Base-by-base conservation (phyloP, 2,888 invertebrate genomes). In the Asteroscopus sphinx region DNA sequence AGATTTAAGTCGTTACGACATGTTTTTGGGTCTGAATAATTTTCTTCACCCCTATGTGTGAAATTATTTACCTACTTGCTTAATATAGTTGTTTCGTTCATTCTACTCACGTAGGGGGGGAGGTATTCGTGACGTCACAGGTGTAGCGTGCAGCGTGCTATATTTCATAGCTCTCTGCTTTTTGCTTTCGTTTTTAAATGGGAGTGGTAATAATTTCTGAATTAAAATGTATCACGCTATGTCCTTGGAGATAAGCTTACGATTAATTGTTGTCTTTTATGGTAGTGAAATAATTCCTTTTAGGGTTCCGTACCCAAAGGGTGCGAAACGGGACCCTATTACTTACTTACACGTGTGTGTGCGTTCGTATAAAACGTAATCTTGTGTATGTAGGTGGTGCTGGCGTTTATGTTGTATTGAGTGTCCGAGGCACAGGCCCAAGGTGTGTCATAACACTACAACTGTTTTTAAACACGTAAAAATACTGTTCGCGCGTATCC, bases 31-130 rank as follows among this genome's bases (percentile, higher is more conserved):
- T 44, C 48, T 66, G 51, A 60, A 62, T 61, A 69, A 48, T 35
- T 47, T 64, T 54, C 51, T 47, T 54, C 55, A 48, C 53, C 35
- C 35, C 46, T 59, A 42, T 55, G 59, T 70, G 46, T 59, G 74
- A 87, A 89, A 88, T 89, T 91, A 90, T 89, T 90, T 89, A 88
- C n/a, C n/a, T 89, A 88, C 86, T 86, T 82, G 78, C 77, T 80
- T 82, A 86, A 87, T 86, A 85, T 81, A 81, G 80, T 81, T 76
- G 53, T 51, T 41, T 73, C 69, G 56, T 17, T 53, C 51, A 87
- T 82, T 82, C 84, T n/a, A 44, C 57, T 79, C 88, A 88, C 88
- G 87, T 87, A 60, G 41, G 66, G 39, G 55, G 63, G 65, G 66
- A 59, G 64, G 72, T 73, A 77, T 76, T 80, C 73, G 77, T 79